Evolutionary conservation across 2,888 invertebrate species (phyloP), one percentile per base, ranked within the genome.

Genomic region (Odontothrips loti): DNA sequence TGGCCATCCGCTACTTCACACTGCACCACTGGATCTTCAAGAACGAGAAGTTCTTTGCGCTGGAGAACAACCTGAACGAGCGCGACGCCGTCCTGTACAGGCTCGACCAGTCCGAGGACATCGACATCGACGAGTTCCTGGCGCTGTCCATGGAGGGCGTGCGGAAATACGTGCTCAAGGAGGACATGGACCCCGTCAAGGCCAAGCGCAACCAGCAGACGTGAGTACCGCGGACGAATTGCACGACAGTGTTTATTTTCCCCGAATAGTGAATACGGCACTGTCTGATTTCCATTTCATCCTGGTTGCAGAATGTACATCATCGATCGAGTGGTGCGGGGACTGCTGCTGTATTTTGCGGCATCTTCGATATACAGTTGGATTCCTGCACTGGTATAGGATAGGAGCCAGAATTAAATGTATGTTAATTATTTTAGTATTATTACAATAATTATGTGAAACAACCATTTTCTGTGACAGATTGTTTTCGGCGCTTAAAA

Each of bases 21-120:
- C 90, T 89, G 0, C 91, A 93, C 84, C 90, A 94, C 84, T 97
- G 96, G 96, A 88, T 88, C 0, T 95, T 96, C 84, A 86, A 87
- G 80, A 94, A 93, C 83, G 86, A 89, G 0, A 93, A 93, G 84
- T 87, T 91, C 80, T 83, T 90, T 3, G 85, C 85, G 0, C 87
- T 93, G 20, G 88, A 91, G 51, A 86, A 88, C 0, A 85, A 86
- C 1, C 84, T 93, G 68, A 88, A 89, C 80, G 85, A 86, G 0
- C 85, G 86, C 20, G 93, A 92, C 82, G 68, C 68, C 23, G 68
- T 27, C 27, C 11, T 27, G 12, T 75, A 27, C 27, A 23, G 23
- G 68, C 27, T 75, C 10, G 68, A 75, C 27, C 68, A 75, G 68
- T 75, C 68, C 68, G 27, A 27, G 27, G 68, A 75, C 12, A 27